These are phyloP conservation scores for Streptopelia turtur DNA, from an alignment of 2,797 vertebrate species.

Conservation along the genomic window DNA sequence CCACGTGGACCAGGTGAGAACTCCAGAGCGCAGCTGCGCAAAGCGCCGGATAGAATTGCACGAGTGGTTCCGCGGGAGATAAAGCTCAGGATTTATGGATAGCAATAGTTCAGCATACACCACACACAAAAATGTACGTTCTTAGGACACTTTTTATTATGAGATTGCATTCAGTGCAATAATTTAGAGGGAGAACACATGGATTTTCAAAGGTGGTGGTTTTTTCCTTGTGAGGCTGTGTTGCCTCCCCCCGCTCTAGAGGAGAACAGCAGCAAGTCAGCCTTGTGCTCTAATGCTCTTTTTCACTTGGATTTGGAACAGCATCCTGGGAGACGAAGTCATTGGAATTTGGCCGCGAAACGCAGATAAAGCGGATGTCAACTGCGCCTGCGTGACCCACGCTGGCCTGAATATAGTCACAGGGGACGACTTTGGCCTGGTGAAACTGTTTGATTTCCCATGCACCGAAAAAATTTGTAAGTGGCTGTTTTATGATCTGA, in stretches of 20 bases:
- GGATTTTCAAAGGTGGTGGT: accelerated
- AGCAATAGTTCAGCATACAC: neutral
- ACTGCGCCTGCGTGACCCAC: constrained; percentile 92
- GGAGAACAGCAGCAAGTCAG: neutral
- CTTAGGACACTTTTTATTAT: neutral
- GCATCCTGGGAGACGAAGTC: constrained; percentile 93
- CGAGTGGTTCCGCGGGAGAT: neutral
- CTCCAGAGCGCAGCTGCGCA: neutral
- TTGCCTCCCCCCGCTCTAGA: neutral
- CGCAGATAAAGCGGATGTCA: constrained; percentile 92
- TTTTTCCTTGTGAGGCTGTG: neutral
- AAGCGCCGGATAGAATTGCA: neutral
- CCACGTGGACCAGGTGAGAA: constrained; percentile 93
- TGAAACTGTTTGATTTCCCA: constrained; percentile 97
- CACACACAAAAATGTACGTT: too few species aligned
- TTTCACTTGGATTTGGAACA: constrained; percentile 66
- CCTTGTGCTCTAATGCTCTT: neutral
- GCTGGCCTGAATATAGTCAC: constrained; percentile 90
- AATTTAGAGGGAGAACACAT: neutral
- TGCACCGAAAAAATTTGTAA: constrained; percentile 94
- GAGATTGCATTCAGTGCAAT: accelerated
- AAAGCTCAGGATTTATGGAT: neutral
- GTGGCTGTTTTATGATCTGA: constrained; percentile 38
- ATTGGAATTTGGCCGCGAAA: constrained; percentile 95
- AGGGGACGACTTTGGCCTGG: constrained; percentile 93